These are phyloP conservation scores for Ophion ventricosus DNA, from an alignment of 2,888 invertebrate species.

Conservation along the genomic window DNA sequence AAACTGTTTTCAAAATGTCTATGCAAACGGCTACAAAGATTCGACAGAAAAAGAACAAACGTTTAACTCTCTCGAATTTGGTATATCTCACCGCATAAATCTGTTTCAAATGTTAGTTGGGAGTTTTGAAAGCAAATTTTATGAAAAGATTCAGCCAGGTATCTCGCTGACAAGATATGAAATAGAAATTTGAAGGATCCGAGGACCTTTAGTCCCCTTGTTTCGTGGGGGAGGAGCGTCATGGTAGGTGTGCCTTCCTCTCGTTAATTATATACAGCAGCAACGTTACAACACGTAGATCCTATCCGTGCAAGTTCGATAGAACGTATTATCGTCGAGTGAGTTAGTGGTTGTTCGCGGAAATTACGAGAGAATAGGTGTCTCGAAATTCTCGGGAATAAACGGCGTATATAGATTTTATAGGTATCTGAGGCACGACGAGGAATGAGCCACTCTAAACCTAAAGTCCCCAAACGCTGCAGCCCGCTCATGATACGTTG, in stretches of 20 bases:
- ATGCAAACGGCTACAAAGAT: no score
- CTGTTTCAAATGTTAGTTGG: not conserved
- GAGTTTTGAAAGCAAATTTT: not conserved
- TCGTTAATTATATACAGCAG: not conserved
- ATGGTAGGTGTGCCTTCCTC: not conserved
- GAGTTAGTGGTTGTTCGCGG: conserved; percentile 1
- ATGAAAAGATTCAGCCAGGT: not conserved
- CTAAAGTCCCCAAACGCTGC: not conserved
- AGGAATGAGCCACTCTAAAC: conserved; percentile 30
- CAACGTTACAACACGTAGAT: not conserved
- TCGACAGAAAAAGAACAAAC: no score
- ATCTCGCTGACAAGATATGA: conserved; percentile 5
- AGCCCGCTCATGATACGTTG: not conserved
- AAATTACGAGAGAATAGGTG: conserved; percentile 36
- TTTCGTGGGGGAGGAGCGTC: not conserved
- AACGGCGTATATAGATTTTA: conserved; percentile 52
- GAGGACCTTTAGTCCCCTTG: not conserved
- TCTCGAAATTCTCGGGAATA: conserved; percentile 35
- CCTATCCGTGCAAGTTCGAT: not conserved
- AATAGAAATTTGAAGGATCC: conserved; percentile 6
- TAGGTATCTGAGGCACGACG: conserved; percentile 49
- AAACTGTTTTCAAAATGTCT: no score
- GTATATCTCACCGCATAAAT: not conserved
- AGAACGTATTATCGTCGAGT: not conserved
- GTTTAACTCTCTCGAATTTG: not conserved